Conservation (phyloP, 2,113 vertebrate genomes). For the Trichechus manatus region DNA sequence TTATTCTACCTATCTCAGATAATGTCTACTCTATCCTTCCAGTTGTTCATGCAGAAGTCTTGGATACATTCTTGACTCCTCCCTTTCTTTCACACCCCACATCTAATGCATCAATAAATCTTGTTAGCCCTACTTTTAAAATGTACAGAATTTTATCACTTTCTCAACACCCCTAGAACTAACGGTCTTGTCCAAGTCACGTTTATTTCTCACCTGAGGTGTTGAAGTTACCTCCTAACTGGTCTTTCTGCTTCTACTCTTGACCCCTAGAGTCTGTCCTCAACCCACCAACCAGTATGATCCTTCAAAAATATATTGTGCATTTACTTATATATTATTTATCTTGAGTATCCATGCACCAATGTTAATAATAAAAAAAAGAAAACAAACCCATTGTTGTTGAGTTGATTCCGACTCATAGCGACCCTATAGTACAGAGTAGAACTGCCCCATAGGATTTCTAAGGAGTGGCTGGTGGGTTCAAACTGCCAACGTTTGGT, state of each 20-base stretch:
- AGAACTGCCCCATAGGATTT: too few species aligned
- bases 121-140: not conserved
- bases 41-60: not conserved
- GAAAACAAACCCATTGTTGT: too few species aligned
- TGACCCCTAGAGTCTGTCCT: not conserved
- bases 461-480: too few species aligned
- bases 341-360: not conserved
- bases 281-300: not conserved
- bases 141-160: not conserved
- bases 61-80: not conserved
- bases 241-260: not conserved
- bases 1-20: not conserved
- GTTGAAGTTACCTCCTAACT: not conserved
- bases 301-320: not conserved
- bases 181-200: not conserved
- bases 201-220: not conserved
- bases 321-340: slow-evolving; percentile 13
- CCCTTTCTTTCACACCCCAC: not conserved
- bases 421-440: too few species aligned
- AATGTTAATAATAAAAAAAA: not conserved
- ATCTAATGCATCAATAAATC: not conserved
- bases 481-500: too few species aligned
- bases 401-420: too few species aligned
- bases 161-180: not conserved
- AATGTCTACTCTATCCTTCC: not conserved